A percentile compares a stretch with the other conserved stretches of the same genome.
Conservation (phyloP, 2,888 invertebrate species). For the Drosophila macrospina region DNA sequence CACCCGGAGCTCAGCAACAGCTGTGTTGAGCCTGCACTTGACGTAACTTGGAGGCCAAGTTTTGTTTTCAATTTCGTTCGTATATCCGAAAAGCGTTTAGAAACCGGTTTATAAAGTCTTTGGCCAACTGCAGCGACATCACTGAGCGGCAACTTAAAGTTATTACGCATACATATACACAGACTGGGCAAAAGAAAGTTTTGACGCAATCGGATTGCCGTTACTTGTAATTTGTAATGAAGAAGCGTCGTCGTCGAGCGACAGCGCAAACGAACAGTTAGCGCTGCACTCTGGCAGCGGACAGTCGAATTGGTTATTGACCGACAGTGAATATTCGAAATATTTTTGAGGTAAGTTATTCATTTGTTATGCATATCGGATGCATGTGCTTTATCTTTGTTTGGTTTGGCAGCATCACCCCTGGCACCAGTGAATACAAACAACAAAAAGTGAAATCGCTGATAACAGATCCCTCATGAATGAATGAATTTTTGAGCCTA, state of each 20-base stretch:
- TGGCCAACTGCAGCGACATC: conserved; percentile 60
- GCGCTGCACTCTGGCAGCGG: conserved; percentile 59
- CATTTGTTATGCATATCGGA: conserved; percentile 43
- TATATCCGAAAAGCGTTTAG: conserved; percentile 29
- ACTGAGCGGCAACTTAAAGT: conserved; percentile 24
- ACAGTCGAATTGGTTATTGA: conserved; percentile 44
- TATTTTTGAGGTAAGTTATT: conserved; percentile 39
- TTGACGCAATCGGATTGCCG: conserved; percentile 72
- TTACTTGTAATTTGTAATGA: conserved; percentile 75
- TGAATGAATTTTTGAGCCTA: conserved; percentile 29
- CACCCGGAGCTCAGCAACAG: conserved; percentile 21
- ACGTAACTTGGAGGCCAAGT: conserved; percentile 70
- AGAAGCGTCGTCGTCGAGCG: conserved; percentile 55
- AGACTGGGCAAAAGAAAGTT: conserved; percentile 71
- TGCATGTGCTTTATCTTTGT: conserved; percentile 43
- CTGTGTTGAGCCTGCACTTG: conserved; percentile 56
- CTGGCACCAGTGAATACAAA: conserved; percentile 5
- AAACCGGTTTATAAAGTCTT: conserved; percentile 64
- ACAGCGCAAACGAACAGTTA: conserved; percentile 55
- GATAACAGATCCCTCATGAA: conserved; percentile 60
- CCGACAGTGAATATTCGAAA: conserved; percentile 28
- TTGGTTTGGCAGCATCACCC: conserved; percentile 36
- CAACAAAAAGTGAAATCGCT: conserved; percentile 71
- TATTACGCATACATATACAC: conserved; percentile 38
- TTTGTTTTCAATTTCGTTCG: conserved; percentile 56